Percentiles rank a stretch among this genome's conserved stretches.
Conservation (phyloP, 2,888 invertebrate species). For the Drosophila lutescens region DNA sequence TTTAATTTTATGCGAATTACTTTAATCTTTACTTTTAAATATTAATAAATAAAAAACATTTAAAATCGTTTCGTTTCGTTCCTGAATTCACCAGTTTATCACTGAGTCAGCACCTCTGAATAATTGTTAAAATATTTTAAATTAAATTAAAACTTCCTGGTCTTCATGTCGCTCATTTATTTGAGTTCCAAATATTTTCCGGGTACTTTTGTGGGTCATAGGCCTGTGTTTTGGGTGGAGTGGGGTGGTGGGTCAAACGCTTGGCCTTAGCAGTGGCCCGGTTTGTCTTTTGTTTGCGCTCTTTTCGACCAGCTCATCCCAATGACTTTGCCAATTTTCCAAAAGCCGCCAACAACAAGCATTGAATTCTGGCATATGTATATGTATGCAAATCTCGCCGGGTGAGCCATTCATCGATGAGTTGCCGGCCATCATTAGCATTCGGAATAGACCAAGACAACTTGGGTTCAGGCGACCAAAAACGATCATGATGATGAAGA, state of each 20-base stretch:
- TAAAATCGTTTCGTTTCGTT: too few relatives aligned
- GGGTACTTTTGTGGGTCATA: conserved; percentile 1
- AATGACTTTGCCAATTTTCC: conserved; percentile 20
- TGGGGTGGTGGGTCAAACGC: not conserved
- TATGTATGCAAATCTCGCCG: conserved; percentile 29
- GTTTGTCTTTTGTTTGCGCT: conserved; percentile 18
- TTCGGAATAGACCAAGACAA: conserved; percentile 25
- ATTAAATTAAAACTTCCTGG: not conserved
- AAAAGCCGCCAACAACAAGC: not conserved
- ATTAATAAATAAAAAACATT: too few relatives aligned
- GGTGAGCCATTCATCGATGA: conserved; percentile 14
- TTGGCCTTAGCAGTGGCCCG: conserved; percentile 33
- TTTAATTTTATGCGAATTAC: too few relatives aligned
- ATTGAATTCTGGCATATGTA: conserved; percentile 17
- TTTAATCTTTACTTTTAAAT: too few relatives aligned
- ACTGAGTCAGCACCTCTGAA: too few relatives aligned
- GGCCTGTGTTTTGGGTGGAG: not conserved
- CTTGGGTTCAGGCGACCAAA: conserved; percentile 17
- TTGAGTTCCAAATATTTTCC: not conserved
- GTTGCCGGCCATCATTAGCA: conserved; percentile 33
- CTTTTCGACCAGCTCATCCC: conserved; percentile 5
- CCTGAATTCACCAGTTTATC: too few relatives aligned
- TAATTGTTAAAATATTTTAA: too few relatives aligned
- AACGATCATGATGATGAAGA: not conserved
- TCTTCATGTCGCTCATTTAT: too few relatives aligned